Base-by-base conservation (phyloP, 2,797 vertebrate species). In the Characodon lateralis region DNA sequence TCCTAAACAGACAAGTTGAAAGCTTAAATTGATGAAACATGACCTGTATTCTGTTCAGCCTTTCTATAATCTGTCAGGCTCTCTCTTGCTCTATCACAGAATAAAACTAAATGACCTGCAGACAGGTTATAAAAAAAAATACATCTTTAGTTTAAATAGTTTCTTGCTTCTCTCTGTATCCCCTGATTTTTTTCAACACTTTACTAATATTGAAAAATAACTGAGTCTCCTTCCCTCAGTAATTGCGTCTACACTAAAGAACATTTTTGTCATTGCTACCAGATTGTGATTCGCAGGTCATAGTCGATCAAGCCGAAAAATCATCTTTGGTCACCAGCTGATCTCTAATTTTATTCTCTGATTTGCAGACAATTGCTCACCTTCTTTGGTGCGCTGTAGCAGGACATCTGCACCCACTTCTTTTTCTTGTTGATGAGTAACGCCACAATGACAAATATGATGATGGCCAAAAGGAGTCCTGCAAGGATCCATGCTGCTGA, bases 371-470 rank as follows among this genome's bases (percentile, higher is more conserved):
- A 56, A 18, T 59, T 9, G 69, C 89, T 91, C 78, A 96, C 96
- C 95, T 96, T 96, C 89, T 95, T 96, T 56, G 96, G 96, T 24
- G 96, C 94, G 5, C 94, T 94, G 87, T 96, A 96, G 90, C 95
- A 96, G 65, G 95, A 95, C 96, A 96, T 96, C 93, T 96, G 96
- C 79, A 96, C 92, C 94, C 95, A 96, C 78, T 95, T 95, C 93
- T 96, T 96, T 69, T 95, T 96, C 87, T 92, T 95, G 89, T 96
- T 96, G 78, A 96, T 78, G 69, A 96, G 90, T 50, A 96, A 73
- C 0, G 93, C 95, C 73, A 95, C 94, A 0, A 94, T 80, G 69
- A 96, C 89, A 87, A 96, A 96, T 81, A 96, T 92, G 80, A 96
- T 90, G n/a, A 96, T 94, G 76, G 94, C 94, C 61, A 96, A 86